Conservation (phyloP, 2,797 vertebrate genomes). For the Xenopus petersii region DNA sequence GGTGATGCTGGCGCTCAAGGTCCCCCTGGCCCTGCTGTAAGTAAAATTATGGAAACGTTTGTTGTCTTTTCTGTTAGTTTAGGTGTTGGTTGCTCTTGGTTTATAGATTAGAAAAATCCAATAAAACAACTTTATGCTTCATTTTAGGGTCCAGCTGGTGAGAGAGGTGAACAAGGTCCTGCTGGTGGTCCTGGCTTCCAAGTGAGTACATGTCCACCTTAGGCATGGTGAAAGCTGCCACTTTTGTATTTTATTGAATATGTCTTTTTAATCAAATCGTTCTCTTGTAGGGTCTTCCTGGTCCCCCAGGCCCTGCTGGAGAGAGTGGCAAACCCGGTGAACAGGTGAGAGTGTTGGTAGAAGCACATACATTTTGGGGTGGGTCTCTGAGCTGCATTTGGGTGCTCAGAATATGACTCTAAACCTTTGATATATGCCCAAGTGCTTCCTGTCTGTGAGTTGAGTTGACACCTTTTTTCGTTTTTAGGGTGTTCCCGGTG, state of each 20-base stretch:
- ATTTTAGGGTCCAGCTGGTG: slow-evolving; percentile 85
- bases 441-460: too few species aligned
- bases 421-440: too few species aligned
- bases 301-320: slow-evolving; percentile 86
- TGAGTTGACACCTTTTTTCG: not conserved
- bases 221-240: not conserved
- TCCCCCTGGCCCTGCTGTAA: slow-evolving; percentile 80
- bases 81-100: not conserved
- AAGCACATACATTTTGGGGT: too few species aligned
- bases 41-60: slow-evolving; percentile 52
- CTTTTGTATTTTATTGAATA: too few species aligned
- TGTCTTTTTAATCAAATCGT: not conserved
- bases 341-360: slow-evolving; percentile 71
- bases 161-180: slow-evolving; percentile 91
- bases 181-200: slow-evolving; percentile 88
- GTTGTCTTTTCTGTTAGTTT: not conserved
- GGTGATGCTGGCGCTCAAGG: slow-evolving; percentile 91
- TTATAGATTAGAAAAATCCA: not conserved
- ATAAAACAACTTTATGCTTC: slow-evolving; percentile 11
- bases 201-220: slow-evolving; percentile 60
- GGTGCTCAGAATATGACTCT: too few species aligned
- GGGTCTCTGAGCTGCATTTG: too few species aligned
- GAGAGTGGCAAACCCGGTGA: slow-evolving; percentile 95
- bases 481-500: slow-evolving; percentile 83
- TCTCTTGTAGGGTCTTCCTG: slow-evolving; percentile 84